Base-by-base conservation (phyloP, 1,140 invertebrate genomes). In the Elymnias hypermnestra region DNA sequence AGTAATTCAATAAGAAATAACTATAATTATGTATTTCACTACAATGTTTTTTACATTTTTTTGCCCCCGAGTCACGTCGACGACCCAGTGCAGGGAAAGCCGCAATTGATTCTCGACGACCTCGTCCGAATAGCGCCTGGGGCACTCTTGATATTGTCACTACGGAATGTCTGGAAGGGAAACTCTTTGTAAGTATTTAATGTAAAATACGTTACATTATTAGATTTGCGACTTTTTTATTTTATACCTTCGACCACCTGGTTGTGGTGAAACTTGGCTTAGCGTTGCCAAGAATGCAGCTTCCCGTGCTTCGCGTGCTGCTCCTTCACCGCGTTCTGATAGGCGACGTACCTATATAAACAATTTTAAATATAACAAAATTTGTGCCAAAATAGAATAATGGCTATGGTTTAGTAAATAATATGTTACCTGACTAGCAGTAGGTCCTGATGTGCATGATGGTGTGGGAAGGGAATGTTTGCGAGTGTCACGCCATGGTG, bases 401-500 rank as follows among this genome's bases (percentile, higher is more conserved):
- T n/a, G n/a, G n/a, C n/a, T n/a, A n/a, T n/a, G n/a, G n/a, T n/a
- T n/a, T n/a, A n/a, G n/a, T n/a, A n/a, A n/a, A n/a, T n/a, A n/a
- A n/a, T n/a, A n/a, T n/a, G n/a, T n/a, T 61, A 91, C 92, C 88
- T 95, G 94, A 42, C 93, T 94, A 22, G 94, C 94, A 5, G 93
- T 95, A 53, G 94, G 94, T 26, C 94, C 94, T 19, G 92, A 90
- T 31, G 92, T 93, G 56, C 94, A 94, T 54, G 93, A 91, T 5
- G 93, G 93, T 0, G 93, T 94, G 1, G 94, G 94, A 53, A 95
- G 79, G 4, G 93, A 95, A 58, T 94, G 91, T 67, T 95, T 95
- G 37, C 94, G 88, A 1, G 90, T 89, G 54, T 91, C 91, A 15
- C 92, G 87, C 89, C 92, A 94, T 0, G 94, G 94, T 2, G 92